Evolutionary conservation across 2,797 vertebrate species (phyloP), one percentile per base, ranked within the genome.

Genomic region (Gila robusta): DNA sequence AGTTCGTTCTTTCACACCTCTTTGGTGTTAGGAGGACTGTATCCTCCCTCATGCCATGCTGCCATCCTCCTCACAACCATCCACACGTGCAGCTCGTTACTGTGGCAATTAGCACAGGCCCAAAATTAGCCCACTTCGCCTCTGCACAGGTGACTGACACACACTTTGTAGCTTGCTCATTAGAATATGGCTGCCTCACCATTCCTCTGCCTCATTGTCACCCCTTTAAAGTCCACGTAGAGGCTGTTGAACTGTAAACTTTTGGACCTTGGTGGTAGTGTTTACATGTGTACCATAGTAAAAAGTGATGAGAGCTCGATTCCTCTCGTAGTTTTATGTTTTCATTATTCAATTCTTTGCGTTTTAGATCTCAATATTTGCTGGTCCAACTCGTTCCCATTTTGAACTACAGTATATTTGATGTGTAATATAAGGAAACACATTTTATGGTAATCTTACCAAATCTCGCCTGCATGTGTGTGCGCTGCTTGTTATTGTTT

Each of bases 51-150:
- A 91, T 95, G 93, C 92, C 88, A 89, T 94, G 94, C 92, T 94
- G 94, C 95, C 92, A 93, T 94, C 94, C 93, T 93, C 93, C 93
- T 83, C 82, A 81, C 93, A 95, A 94, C 93, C 84, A 91, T 93
- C 94, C 94, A 93, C 95, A 93, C 95, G 94, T 94, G 95, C 95
- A 94, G 94, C 95, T 95, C 93, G 95, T 96, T 96, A 96, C 96
- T 93, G 95, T 96, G 94, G 95, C 95, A 96, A 96, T 96, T 96
- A 96, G 94, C 93, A 92, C 86, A 94, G 94, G 95, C 93, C 94
- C 93, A 96, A 96, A 62, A 96, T 96, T 96, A 96, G 94, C 93
- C 94, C 93, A 93, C 95, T 95, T 95, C 72, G 92, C 94, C 94
- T 95, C 95, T 95, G 94, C 94, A 95, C 95, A 96, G 95, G 95